Base-by-base conservation (phyloP, 2,797 vertebrate species). In the Nothura maculosa region DNA sequence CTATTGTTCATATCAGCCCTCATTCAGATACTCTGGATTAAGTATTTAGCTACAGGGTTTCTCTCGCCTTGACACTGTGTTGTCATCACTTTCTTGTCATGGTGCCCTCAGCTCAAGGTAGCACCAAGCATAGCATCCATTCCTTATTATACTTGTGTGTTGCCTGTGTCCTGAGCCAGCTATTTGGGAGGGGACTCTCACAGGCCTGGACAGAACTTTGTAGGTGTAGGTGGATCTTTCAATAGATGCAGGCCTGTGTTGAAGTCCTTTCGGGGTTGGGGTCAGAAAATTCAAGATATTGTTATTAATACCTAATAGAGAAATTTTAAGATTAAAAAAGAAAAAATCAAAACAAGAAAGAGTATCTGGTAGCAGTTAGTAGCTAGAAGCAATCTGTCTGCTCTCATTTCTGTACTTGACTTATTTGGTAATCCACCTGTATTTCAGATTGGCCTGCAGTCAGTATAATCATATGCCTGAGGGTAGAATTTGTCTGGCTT, bases 51-150 rank as follows among this genome's bases (percentile, higher is more conserved):
- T 10, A 8, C 25, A 43, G 50, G 63, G 38, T 12, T 27, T 85
- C 17, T 19, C 6, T 14, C 36, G 30, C 11, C n/a, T 10, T 15
- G 6, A 28, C 32, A 19, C 32, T 3, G 0, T 3, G 3, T 66
- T 70, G 61, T 50, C 80, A 21, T 67, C 7, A 10, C 8, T 43
- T 72, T 10, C 27, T 34, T 9, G 32, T 10, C 20, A 15, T 12
- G 55, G 6, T 54, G 32, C 2, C 30, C 16, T 4, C 34, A 48
- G 16, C 19, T 42, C 19, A 20, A 34, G 32, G 27, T 20, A 42
- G 30, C 16, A 8, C 27, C 0, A 1, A 50, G 48, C 45, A 60
- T 0, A 0, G 40, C 27, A 55, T 5, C 57, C 6, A 10, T 8
- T 61, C 45, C 45, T 17, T 52, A 45, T 45, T 4, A 1, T 2